Conservation (phyloP, 2,113 vertebrate species). For the Mus spicilegus region DNA sequence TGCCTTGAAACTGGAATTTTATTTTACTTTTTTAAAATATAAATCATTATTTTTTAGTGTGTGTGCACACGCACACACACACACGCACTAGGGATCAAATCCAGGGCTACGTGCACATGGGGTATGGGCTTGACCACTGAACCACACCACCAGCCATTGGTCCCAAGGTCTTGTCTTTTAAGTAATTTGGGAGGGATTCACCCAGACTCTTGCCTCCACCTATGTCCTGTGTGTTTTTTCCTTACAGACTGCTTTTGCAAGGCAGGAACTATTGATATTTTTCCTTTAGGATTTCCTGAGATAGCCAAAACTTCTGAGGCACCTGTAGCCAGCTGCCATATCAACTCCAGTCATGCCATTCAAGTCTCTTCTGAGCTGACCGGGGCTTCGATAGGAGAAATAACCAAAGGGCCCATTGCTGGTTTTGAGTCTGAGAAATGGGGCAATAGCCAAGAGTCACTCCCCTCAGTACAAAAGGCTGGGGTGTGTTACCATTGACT, state of each 20-base stretch:
- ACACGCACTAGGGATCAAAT: not conserved
- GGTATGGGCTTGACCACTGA: too few species aligned
- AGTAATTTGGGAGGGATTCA: not conserved
- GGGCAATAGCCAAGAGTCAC: not conserved
- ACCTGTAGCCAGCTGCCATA: fast-evolving
- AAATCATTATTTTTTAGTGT: not conserved
- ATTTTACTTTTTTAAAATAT: not conserved
- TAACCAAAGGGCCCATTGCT: slow-evolving; percentile 11
- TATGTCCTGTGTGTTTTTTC: not conserved
- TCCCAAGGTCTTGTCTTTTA: not conserved
- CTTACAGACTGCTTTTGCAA: not conserved
- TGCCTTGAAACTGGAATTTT: not conserved
- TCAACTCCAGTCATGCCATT: not conserved
- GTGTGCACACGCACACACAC: too few species aligned
- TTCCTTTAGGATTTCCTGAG: not conserved
- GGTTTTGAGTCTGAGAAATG: slow-evolving; percentile 4
- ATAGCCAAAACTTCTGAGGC: not conserved
- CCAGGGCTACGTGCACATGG: too few species aligned
- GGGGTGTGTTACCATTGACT: not conserved
- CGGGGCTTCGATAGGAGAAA: not conserved
- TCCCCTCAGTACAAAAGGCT: not conserved
- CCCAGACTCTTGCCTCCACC: fast-evolving
- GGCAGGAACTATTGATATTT: not conserved
- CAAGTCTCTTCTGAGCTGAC: not conserved
- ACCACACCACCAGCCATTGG: not conserved